Evolutionary conservation across 2,797 vertebrate genomes (phyloP), one percentile per base, ranked within the genome.

Genomic region (Valencia hispanica): DNA sequence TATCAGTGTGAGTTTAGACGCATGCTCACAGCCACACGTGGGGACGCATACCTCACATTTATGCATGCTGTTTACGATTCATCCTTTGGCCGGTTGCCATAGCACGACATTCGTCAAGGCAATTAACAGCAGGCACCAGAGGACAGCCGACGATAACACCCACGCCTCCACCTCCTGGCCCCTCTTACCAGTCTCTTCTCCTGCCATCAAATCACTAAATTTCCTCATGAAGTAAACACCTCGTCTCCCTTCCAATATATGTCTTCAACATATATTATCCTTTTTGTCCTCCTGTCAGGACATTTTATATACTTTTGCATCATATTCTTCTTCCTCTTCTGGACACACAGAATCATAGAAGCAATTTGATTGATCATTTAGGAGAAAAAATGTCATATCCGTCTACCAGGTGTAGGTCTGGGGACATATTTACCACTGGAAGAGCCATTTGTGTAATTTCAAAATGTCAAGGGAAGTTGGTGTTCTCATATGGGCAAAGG

Each of bases 21-120:
- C 30, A 27, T 50, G 50, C 61, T 4, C 14, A 2, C 51, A 34
- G 2, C 22, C 70, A 27, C 75, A 63, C 15, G 32, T n/a, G 30
- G 22, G 6, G 25, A 34, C 55, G 12, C 50, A 4, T 25, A 11
- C 66, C 68, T 47, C 30, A 7, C 75, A 41, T 79, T 70, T 77
- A 39, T 73, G 57, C 72, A 83, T 70, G 51, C 53, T 17, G 79
- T 80, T 89, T 86, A 85, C 18, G 53, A 85, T 86, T 92, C 85
- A 93, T 92, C 84, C 17, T 72, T 72, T 95, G 93, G 92, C 92
- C 72, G 51, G 34, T 80, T 78, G 92, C 94, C 94, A 94, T 73
- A 43, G 79, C 92, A 92, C 87, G 79, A 81, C 90, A 88, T 90
- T 91, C 84, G 77, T 94, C 93, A 89, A 88, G 81, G 89, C 93